phyloP scores from a whole-genome alignment of 2,113 vertebrate genomes.

The Alligator sinensis region DNA sequence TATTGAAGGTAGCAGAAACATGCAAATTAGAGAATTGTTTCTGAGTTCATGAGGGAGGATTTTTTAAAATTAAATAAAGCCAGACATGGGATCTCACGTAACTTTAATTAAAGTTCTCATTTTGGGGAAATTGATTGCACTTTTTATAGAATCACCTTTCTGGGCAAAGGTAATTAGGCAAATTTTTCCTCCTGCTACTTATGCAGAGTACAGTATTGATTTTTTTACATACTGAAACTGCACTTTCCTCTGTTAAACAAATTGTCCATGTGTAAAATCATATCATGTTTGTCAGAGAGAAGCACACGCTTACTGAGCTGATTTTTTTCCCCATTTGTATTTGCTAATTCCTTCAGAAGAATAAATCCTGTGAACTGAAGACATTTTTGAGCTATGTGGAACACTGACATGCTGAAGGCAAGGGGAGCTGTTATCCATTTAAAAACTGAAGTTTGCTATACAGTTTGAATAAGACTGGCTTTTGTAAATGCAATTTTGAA shows the following conservation, averaged over 20 bases:
- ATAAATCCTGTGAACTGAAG: neutral
- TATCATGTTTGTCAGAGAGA: neutral
- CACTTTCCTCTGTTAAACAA: neutral
- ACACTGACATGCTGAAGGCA: neutral
- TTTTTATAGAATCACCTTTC: neutral
- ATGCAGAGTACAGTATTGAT: neutral
- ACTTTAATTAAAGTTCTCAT: neutral
- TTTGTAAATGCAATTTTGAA: neutral
- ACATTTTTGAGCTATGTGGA: neutral
- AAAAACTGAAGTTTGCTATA: neutral
- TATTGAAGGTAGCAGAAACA: neutral
- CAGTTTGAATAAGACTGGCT: neutral
- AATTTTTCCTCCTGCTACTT: rapidly evolving
- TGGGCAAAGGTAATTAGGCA: neutral
- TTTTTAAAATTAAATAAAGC: neutral
- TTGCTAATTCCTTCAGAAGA: neutral
- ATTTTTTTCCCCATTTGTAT: neutral
- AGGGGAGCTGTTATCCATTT: neutral
- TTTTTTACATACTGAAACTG: neutral
- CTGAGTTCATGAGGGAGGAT: neutral
- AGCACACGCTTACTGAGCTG: neutral
- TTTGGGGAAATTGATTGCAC: neutral
- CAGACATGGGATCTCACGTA: neutral
- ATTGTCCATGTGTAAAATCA: neutral
- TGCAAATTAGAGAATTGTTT: neutral